phyloP scores from a whole-genome alignment of 1,140 invertebrate genomes.

The Drosophila triauraria region DNA sequence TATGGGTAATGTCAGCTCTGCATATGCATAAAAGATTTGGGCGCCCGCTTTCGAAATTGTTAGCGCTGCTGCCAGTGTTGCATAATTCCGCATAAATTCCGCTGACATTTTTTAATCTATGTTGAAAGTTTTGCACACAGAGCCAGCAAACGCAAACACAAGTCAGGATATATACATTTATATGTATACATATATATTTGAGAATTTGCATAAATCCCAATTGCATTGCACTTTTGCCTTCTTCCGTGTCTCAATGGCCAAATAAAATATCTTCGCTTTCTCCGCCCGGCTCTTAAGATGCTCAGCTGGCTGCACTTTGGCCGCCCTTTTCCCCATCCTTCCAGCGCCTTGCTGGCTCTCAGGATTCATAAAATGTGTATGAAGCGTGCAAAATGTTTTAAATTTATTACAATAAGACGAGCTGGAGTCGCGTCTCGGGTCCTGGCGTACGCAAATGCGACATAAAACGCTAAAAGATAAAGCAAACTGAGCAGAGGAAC shows the following conservation, averaged over 20 bases:
- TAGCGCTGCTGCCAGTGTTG: constrained; percentile 45
- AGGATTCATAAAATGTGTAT: constrained; percentile 82
- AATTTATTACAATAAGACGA: constrained; percentile 83
- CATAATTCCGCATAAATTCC: constrained; percentile 79
- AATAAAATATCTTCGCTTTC: constrained; percentile 72
- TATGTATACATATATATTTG: constrained; percentile 68
- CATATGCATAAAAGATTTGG: constrained; percentile 75
- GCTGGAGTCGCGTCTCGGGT: constrained; percentile 58
- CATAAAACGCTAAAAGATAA: constrained; percentile 81
- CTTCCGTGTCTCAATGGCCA: constrained; percentile 77
- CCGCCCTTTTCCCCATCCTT: constrained; percentile 7
- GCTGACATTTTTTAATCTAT: constrained; percentile 81
- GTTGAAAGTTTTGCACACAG: constrained; percentile 65
- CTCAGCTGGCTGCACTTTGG: constrained; percentile 76
- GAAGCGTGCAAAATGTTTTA: constrained; percentile 81
- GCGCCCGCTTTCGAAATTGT: constrained; percentile 17
- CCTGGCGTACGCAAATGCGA: constrained; percentile 74
- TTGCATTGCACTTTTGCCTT: constrained; percentile 77
- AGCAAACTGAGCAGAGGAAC: constrained; percentile 42
- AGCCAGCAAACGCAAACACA: not conserved
- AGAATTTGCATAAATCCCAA: constrained; percentile 81
- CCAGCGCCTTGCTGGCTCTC: constrained; percentile 44
- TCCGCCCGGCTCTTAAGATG: constrained; percentile 27
- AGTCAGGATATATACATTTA: not conserved
- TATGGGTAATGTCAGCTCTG: constrained; percentile 74